Conservation (phyloP, 2,888 invertebrate genomes). For the Eilema caniola region DNA sequence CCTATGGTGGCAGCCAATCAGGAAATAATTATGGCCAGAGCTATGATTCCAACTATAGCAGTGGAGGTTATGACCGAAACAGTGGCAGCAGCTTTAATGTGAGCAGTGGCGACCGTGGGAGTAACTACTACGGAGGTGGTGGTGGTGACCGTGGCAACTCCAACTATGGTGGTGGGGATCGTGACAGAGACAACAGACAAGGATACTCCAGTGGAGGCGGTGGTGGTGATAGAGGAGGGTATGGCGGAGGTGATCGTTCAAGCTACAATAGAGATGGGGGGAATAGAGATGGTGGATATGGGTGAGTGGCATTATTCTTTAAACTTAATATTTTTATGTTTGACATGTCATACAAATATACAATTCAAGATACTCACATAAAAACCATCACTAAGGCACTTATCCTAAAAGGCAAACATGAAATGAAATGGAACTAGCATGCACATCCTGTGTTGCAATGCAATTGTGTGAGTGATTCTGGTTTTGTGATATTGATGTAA, state of each 20-base stretch:
- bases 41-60: slow-evolving; percentile 70
- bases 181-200: slow-evolving; percentile 71
- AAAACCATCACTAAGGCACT: slow-evolving; percentile 17
- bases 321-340: neutral
- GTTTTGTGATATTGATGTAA: neutral
- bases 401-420: neutral
- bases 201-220: slow-evolving; percentile 72
- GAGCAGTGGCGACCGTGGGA: slow-evolving; percentile 59
- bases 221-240: slow-evolving; percentile 74
- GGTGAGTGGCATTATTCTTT: slow-evolving; percentile 78
- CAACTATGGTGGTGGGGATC: slow-evolving; percentile 74
- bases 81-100: slow-evolving; percentile 53
- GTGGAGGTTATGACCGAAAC: slow-evolving; percentile 61
- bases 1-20: slow-evolving; percentile 66
- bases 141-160: slow-evolving; percentile 74
- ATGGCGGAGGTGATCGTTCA: slow-evolving; percentile 80
- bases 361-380: slow-evolving; percentile 1
- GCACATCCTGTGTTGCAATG: neutral
- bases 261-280: slow-evolving; percentile 87
- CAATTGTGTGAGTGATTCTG: neutral
- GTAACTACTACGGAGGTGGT: slow-evolving; percentile 46
- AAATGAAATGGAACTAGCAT: neutral
- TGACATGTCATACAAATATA: neutral
- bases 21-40: slow-evolving; percentile 73
- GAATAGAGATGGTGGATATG: slow-evolving; percentile 87